Conservation (phyloP, 2,797 vertebrate species). For the Crocidura indochinensis region DNA sequence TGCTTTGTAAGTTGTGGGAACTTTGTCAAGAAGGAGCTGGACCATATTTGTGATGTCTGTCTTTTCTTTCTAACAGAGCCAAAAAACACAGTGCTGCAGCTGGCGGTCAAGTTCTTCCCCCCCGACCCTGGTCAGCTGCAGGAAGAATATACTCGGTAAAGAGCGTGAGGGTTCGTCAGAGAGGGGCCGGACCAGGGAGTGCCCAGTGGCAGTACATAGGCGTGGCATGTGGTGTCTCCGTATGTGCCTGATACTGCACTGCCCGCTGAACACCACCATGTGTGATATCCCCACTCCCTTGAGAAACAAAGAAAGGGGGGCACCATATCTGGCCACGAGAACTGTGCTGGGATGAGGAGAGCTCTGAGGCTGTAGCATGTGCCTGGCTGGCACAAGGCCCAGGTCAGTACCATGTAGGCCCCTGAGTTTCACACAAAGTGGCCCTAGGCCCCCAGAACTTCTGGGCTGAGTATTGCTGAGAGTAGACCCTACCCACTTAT, state of each 20-base stretch:
- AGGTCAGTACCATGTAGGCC: too few species aligned
- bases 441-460: too few species aligned
- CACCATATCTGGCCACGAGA: too few species aligned
- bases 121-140: slow-evolving; percentile 98
- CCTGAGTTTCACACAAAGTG: too few species aligned
- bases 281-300: too few species aligned
- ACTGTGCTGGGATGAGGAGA: too few species aligned
- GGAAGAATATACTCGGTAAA: slow-evolving; percentile 97
- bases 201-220: neutral
- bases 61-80: slow-evolving; percentile 91
- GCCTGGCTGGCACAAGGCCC: too few species aligned
- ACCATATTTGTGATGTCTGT: neutral
- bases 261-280: neutral
- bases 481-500: too few species aligned
- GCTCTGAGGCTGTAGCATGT: too few species aligned
- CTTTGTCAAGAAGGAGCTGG: neutral
- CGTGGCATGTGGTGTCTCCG: too few species aligned
- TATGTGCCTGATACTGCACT: neutral
- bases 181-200: neutral
- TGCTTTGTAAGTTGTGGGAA: neutral
- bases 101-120: slow-evolving; percentile 99
- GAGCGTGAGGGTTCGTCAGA: neutral
- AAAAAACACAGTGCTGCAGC: slow-evolving; percentile 94
- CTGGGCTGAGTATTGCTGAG: too few species aligned
- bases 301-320: too few species aligned